Evolutionary conservation across 2,797 vertebrate species (phyloP).

Genomic region (Hyperoplus immaculatus): DNA sequence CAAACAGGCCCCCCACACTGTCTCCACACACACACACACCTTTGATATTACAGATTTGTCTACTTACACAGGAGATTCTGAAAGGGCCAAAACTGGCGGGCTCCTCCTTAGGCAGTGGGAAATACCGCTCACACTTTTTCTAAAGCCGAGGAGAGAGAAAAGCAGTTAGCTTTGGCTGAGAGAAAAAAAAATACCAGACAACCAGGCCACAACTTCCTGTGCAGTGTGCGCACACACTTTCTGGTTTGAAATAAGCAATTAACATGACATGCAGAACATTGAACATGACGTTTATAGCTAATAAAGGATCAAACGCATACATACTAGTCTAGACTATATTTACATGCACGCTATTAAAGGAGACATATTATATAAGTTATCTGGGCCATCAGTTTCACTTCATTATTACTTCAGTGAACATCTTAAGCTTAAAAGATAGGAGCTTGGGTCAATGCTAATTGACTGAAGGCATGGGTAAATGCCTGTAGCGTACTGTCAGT

Average conservation of each 20-base stretch:
- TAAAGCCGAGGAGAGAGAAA: constrained; percentile 76
- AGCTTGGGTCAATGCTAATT: constrained; percentile 7
- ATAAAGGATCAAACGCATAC: neutral
- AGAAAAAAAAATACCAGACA: constrained; percentile 44
- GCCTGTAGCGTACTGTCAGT: neutral
- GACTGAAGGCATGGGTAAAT: neutral
- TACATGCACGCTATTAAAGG: neutral
- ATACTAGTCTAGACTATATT: neutral
- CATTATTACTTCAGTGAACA: constrained; percentile 1
- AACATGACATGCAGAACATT: constrained; percentile 9
- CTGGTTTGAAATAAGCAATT: constrained; percentile 34
- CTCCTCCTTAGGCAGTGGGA: constrained; percentile 90
- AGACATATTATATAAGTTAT: neutral
- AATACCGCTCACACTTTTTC: constrained; percentile 99
- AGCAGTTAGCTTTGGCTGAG: constrained; percentile 47
- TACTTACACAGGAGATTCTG: constrained; percentile 96
- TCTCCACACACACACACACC: constrained; percentile 16
- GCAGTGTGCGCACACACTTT: constrained; percentile 9
- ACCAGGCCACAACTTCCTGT: constrained; percentile 58
- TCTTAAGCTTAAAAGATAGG: neutral
- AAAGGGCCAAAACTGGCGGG: constrained; percentile 93
- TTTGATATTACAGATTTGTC: constrained; percentile 32
- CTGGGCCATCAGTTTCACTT: neutral
- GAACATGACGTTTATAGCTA: neutral
- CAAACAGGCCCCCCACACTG: neutral